These are phyloP conservation scores for Ectemnius cavifrons DNA, from an alignment of 2,888 invertebrate genomes.

Conservation along the genomic window DNA sequence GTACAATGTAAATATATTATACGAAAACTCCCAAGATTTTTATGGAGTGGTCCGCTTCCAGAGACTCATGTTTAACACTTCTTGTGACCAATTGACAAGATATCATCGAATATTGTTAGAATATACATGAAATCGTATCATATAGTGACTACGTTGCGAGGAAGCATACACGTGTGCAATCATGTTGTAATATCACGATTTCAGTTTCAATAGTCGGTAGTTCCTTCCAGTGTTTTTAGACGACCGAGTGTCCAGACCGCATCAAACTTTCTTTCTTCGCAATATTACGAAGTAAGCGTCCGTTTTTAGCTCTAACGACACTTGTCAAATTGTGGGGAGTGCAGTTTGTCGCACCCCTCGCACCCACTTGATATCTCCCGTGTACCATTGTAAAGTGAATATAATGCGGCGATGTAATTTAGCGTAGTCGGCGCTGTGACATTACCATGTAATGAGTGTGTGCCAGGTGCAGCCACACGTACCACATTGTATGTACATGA, in stretches of 20 bases:
- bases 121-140: conserved; percentile 18
- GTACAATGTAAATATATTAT: conserved; percentile 35
- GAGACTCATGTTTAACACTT: conserved; percentile 36
- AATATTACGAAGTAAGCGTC: conserved; percentile 20
- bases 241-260: too few species aligned
- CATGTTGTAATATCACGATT: too few species aligned
- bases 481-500: conserved; percentile 22
- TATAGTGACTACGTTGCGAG: not conserved
- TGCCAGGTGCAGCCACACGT: conserved; percentile 3
- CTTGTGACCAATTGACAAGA: conserved; percentile 37
- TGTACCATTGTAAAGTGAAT: conserved; percentile 38
- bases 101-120: conserved; percentile 36
- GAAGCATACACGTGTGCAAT: too few species aligned
- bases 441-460: conserved; percentile 24
- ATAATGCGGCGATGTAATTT: not conserved
- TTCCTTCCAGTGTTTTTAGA: too few species aligned
- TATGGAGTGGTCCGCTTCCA: conserved; percentile 20
- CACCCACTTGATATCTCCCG: conserved; percentile 28
- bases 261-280: too few species aligned
- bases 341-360: conserved; percentile 27
- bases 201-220: too few species aligned
- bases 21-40: conserved; percentile 10
- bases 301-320: too few species aligned
- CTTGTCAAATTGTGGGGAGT: too few species aligned
- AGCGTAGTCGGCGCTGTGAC: conserved; percentile 11